Evolutionary conservation across 2,113 vertebrate genomes (phyloP), one percentile per base, ranked within the genome.

Genomic region (Platichthys stellatus): DNA sequence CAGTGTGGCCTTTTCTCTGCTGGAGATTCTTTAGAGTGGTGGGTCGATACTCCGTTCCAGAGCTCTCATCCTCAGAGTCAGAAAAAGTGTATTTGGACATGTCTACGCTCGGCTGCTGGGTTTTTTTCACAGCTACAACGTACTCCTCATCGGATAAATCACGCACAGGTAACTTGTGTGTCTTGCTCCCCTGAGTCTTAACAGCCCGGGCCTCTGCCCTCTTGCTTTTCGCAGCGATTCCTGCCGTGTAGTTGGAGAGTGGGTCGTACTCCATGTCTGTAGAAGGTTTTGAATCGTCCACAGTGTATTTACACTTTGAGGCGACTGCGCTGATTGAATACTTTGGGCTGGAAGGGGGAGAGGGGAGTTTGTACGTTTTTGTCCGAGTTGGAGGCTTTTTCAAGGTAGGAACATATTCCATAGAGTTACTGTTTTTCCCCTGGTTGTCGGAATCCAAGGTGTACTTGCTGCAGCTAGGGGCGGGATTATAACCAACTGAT

Each of bases 241-340:
- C 94, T 31, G 98, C 96, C 0, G 96, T 95, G 72, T 96, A 99
- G 91, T 99, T 99, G 9, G 96, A 97, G 18, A 99, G 94, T 0
- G 98, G 98, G 72, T 99, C 98, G 0, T 99, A 99, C 68, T 99
- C 98, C 92, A 99, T 91, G 84, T 99, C 97, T 0, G 97, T 98
- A 14, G 94, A 93, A 0, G 98, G 98, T 80, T 89, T 97, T 0
- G 95, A 97, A 83, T 95, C 95, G 74, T 99, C 98, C 18, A 99
- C 81, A 3, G 96, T 97, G 0, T 99, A 99, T 85, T 99, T 99
- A 76, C 91, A 89, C 61, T 95, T 97, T 1, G 92, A 88, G 21
- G 89, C 72, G 0, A 81, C 72, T 79, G 71, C 51, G 47, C 80
- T 88, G 71, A 65, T 89, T 17, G 79, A 89, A 70, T 87, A 74